A percentile compares a stretch with the other conserved stretches of the same genome.
Evolutionary conservation across 2,797 vertebrate genomes (phyloP).

Genomic region (Gymnocypris eckloni): DNA sequence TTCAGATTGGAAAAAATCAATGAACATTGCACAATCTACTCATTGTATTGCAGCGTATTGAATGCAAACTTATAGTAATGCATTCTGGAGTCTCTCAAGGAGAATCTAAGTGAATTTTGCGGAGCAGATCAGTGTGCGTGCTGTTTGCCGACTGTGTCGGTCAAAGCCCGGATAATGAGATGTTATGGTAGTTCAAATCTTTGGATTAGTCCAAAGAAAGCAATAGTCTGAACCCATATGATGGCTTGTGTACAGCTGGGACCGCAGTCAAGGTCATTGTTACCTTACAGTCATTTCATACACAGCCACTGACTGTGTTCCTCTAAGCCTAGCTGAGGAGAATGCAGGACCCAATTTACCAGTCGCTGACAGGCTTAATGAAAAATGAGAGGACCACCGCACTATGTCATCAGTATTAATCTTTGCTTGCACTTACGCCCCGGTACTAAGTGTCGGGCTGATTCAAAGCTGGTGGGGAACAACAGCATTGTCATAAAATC

Average conservation of each 20-base stretch:
- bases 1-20: conserved; percentile 12
- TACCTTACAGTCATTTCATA: conserved; percentile 17
- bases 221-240: neutral
- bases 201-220: conserved; percentile 44
- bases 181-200: conserved; percentile 46
- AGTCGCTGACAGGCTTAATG: conserved; percentile 46
- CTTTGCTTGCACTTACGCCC: neutral
- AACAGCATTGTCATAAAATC: conserved; percentile 37
- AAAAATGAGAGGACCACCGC: conserved; percentile 36
- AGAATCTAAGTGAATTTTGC: neutral
- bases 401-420: conserved; percentile 43
- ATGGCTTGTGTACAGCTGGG: neutral
- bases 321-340: neutral
- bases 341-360: conserved; percentile 33
- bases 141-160: conserved; percentile 31
- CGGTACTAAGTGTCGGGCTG: neutral
- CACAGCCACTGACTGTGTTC: neutral
- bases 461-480: conserved; percentile 5
- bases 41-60: neutral
- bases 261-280: conserved; percentile 32
- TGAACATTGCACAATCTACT: neutral
- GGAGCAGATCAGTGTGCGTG: neutral
- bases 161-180: conserved; percentile 42
- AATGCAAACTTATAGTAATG: neutral
- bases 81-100: conserved; percentile 15